phyloP scores from a whole-genome alignment of 2,113 vertebrate genomes.

The Geococcyx californianus region DNA sequence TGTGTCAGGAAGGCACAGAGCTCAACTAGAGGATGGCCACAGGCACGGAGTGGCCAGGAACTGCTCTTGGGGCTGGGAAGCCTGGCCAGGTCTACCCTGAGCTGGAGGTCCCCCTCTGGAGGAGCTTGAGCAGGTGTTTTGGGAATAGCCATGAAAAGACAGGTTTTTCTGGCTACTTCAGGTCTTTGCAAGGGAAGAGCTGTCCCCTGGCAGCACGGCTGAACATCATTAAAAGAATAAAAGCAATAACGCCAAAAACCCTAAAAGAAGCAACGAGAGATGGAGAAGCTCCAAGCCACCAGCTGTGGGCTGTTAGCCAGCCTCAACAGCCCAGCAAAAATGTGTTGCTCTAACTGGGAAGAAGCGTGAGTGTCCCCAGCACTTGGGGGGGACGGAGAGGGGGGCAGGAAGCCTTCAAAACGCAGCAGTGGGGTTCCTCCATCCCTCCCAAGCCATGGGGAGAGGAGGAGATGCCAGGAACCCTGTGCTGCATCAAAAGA shows the following conservation, averaged over 20 bases:
- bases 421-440: neutral
- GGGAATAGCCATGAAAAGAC: neutral
- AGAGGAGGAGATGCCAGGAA: fast-evolving
- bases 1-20: neutral
- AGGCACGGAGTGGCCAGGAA: fast-evolving
- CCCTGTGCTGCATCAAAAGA: too few species aligned
- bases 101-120: neutral
- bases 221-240: neutral
- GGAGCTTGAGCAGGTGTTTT: neutral
- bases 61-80: fast-evolving
- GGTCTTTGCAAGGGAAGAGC: neutral
- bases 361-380: neutral
- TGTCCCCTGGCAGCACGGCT: neutral
- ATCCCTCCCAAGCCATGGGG: neutral
- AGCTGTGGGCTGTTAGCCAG: neutral
- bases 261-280: neutral
- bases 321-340: neutral
- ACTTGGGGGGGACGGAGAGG: fast-evolving
- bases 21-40: neutral
- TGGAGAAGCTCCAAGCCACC: neutral
- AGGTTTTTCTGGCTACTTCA: neutral
- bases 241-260: fast-evolving
- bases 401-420: neutral
- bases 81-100: fast-evolving
- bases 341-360: neutral